Conservation (phyloP, 2,797 vertebrate genomes). For the Hephaestus fuliginosus region DNA sequence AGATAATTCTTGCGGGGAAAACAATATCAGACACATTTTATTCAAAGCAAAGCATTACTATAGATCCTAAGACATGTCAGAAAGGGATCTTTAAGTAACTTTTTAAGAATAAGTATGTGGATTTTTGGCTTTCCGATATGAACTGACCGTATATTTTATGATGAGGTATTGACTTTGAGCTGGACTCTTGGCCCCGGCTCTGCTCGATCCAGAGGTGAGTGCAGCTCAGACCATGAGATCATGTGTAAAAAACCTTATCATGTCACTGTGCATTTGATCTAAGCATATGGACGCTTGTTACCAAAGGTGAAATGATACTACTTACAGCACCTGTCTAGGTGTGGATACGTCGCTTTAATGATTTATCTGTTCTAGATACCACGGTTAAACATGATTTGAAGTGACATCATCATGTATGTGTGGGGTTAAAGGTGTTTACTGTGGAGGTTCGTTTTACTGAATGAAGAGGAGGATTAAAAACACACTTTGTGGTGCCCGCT, state of each 20-base stretch:
- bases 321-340: background rate
- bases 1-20: background rate
- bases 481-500: background rate
- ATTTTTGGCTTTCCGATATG: background rate
- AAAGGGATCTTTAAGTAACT: background rate
- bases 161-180: background rate
- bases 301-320: background rate
- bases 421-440: background rate
- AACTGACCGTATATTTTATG: too few species aligned
- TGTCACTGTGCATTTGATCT: background rate
- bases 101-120: too few species aligned
- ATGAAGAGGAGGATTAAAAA: background rate
- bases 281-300: background rate
- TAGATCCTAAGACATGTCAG: background rate
- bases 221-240: background rate
- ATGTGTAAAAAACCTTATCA: background rate
- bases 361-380: background rate
- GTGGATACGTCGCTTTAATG: background rate
- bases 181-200: background rate
- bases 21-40: background rate
- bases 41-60: background rate
- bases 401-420: background rate
- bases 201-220: background rate
- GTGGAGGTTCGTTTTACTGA: background rate
- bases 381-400: background rate